phyloP scores from a whole-genome alignment of 1,140 invertebrate species.

The Cecropterus lyciades region DNA sequence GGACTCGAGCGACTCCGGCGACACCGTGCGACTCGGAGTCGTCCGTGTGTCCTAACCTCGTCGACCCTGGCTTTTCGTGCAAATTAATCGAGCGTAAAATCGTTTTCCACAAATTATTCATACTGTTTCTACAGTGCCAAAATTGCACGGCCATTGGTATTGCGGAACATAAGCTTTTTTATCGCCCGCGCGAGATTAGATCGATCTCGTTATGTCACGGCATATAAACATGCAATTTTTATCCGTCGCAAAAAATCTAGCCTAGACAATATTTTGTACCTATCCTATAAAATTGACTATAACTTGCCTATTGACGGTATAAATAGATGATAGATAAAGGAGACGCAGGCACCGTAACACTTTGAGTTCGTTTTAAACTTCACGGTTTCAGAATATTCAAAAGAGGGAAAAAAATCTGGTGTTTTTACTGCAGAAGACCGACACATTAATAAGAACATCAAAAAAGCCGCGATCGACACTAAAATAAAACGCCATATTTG shows the following conservation, averaged over 20 bases:
- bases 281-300: constrained; percentile 38
- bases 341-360: constrained; percentile 21
- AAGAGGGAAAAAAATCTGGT: constrained; percentile 22
- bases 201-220: constrained; percentile 45
- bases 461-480: constrained; percentile 7
- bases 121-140: constrained; percentile 55
- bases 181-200: constrained; percentile 42
- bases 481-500: constrained; percentile 9
- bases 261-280: constrained; percentile 36
- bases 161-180: constrained; percentile 55
- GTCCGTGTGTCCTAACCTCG: constrained; percentile 51
- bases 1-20: constrained; percentile 1
- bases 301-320: constrained; percentile 14
- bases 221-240: constrained; percentile 45
- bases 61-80: constrained; percentile 47
- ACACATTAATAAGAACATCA: constrained; percentile 4
- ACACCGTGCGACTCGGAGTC: constrained; percentile 36
- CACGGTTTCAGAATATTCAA: constrained; percentile 25
- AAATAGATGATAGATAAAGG: neutral
- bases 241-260: constrained; percentile 40
- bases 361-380: constrained; percentile 28
- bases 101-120: constrained; percentile 60
- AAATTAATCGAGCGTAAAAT: constrained; percentile 68
- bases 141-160: constrained; percentile 48
- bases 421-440: too few relatives aligned